Conservation (phyloP, 2,113 vertebrate species). For the Daboia siamensis region DNA sequence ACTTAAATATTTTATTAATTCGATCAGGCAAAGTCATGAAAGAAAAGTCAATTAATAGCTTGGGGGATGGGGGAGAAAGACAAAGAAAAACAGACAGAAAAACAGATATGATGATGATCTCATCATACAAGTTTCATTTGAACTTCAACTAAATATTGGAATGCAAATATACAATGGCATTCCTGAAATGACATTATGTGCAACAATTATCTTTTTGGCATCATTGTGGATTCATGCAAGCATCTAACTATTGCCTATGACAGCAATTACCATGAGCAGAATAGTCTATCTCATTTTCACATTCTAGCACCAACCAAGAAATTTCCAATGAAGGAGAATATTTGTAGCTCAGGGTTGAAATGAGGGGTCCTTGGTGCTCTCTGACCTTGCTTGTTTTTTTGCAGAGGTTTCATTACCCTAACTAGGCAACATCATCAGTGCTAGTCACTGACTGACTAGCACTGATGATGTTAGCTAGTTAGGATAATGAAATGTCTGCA, state of each 20-base stretch:
- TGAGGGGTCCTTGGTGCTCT: too few relatives aligned
- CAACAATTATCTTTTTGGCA: background rate
- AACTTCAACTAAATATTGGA: background rate
- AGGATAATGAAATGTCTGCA: too few relatives aligned
- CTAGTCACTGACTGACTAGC: too few relatives aligned
- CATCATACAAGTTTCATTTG: background rate
- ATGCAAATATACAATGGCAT: background rate
- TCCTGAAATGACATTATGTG: background rate
- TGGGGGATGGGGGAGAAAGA: background rate
- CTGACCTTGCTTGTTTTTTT: too few relatives aligned
- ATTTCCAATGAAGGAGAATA: background rate
- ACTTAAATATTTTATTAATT: background rate
- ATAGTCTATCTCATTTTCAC: background rate
- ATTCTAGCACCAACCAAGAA: background rate
- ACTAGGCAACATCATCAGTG: too few relatives aligned
- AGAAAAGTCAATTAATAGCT: too few relatives aligned
- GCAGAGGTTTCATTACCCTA: too few relatives aligned
- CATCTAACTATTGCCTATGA: background rate
- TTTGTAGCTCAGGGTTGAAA: too few relatives aligned
- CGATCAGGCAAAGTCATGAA: background rate
- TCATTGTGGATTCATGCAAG: background rate
- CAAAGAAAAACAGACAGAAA: background rate
- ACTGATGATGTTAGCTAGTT: too few relatives aligned
- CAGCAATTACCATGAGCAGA: background rate
- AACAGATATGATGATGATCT: background rate